A percentile compares a stretch with the other conserved stretches of the same genome.
phyloP scores from a whole-genome alignment of 2,888 invertebrate genomes.

The Quadroppia sp. region DNA sequence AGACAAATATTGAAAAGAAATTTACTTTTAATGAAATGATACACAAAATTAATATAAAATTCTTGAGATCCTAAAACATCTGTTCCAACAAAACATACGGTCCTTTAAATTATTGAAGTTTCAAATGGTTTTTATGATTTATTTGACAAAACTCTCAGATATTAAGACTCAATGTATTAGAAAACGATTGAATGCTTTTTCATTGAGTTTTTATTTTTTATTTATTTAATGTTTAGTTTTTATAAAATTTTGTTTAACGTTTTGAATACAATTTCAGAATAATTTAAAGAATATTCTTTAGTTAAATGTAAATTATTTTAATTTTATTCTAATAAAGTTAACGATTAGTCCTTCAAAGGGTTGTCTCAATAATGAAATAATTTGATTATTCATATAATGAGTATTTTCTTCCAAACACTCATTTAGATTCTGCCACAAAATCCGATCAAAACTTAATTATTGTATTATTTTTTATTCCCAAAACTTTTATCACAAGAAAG shows the following conservation, averaged over 20 bases:
- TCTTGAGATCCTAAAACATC: background rate
- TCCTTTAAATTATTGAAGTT: background rate
- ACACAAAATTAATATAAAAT: background rate
- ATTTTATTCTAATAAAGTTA: no score
- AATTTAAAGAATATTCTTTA: no score
- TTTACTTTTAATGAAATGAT: background rate
- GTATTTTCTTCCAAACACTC: background rate
- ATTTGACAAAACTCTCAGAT: background rate
- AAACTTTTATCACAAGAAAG: background rate
- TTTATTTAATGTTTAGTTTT: no score
- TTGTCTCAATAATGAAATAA: no score
- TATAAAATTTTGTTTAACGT: no score
- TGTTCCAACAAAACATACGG: slow-evolving; percentile 5
- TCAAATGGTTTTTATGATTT: background rate
- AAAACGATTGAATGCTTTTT: no score
- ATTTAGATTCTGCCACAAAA: background rate
- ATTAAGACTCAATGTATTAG: no score
- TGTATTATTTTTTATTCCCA: background rate
- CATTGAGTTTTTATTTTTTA: no score
- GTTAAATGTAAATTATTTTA: no score
- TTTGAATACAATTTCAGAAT: no score
- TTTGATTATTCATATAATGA: background rate
- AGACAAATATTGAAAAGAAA: background rate
- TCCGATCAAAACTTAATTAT: slow-evolving; percentile 2
- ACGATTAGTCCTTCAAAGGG: no score